Percentiles rank a stretch among this genome's conserved stretches.
phyloP scores from a whole-genome alignment of 2,113 vertebrate species.

The Brachypodius melanocephalos region DNA sequence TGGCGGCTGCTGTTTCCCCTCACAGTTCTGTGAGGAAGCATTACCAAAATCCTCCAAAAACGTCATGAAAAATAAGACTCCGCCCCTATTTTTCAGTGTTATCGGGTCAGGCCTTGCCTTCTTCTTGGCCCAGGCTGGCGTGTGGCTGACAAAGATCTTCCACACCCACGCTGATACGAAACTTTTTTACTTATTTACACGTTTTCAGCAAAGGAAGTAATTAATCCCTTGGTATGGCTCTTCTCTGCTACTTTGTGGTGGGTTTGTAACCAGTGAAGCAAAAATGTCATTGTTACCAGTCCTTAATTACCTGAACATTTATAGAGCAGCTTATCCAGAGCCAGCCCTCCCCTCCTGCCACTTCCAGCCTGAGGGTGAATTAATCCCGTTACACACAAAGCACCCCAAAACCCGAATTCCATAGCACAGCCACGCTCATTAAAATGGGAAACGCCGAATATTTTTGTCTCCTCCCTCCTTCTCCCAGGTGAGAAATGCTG shows the following conservation, averaged over 20 bases:
- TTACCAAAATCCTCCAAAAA: background rate
- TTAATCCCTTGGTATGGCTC: rapidly evolving
- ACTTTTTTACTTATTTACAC: background rate
- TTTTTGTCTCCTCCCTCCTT: background rate
- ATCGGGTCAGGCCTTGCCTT: background rate
- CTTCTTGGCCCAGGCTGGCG: rapidly evolving
- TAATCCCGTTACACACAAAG: background rate
- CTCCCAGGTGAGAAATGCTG: background rate
- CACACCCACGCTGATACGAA: background rate
- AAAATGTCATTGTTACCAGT: background rate
- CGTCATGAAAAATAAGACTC: background rate
- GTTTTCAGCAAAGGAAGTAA: background rate
- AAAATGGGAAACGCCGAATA: too few species aligned
- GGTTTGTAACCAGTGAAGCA: background rate
- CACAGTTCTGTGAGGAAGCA: background rate
- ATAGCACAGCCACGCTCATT: background rate
- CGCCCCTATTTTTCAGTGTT: background rate
- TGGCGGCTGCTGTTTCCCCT: rapidly evolving
- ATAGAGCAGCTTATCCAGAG: background rate
- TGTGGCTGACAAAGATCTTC: background rate
- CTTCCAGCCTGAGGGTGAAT: background rate
- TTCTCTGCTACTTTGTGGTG: background rate
- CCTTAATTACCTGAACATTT: background rate
- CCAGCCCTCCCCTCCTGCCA: background rate
- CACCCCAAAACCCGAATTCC: background rate